Evolutionary conservation across 2,888 invertebrate genomes (phyloP).

Genomic region (Nomada lathburiana): DNA sequence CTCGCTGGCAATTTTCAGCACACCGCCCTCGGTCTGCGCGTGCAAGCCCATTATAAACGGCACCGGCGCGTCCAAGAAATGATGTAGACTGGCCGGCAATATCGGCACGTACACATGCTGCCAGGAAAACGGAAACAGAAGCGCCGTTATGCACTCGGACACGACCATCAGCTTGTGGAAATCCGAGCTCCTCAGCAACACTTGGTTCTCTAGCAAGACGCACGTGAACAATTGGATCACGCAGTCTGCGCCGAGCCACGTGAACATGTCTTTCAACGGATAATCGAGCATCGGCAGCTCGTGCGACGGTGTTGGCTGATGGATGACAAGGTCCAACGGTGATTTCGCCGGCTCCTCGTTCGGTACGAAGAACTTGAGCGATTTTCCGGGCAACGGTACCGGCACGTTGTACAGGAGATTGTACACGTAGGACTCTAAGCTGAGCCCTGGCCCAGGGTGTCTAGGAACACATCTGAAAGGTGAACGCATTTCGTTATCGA

Average conservation of each 20-base stretch:
- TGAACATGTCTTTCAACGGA: constrained; percentile 94
- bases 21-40: constrained; percentile 83
- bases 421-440: constrained; percentile 97
- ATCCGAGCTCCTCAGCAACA: constrained; percentile 96
- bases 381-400: constrained; percentile 95
- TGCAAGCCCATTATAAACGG: constrained; percentile 98
- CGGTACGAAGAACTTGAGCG: constrained; percentile 86
- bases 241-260: constrained; percentile 95
- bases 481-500: too few species aligned
- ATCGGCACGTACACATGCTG: constrained; percentile 99
- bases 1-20: constrained; percentile 84
- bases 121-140: constrained; percentile 98
- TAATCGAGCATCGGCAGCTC: constrained; percentile 98
- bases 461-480: constrained; percentile 90
- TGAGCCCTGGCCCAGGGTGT: constrained; percentile 90
- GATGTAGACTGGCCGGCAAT: constrained; percentile 96
- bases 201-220: constrained; percentile 98
- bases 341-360: constrained; percentile 83
- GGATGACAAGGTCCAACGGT: constrained; percentile 87
- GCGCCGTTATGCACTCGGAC: constrained; percentile 95
- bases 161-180: constrained; percentile 98
- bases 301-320: constrained; percentile 90
- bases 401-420: constrained; percentile 97
- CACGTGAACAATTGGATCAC: constrained; percentile 97
- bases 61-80: constrained; percentile 99